Evolutionary conservation across 2,888 invertebrate genomes (phyloP).

Genomic region (Drosophila borealis): DNA sequence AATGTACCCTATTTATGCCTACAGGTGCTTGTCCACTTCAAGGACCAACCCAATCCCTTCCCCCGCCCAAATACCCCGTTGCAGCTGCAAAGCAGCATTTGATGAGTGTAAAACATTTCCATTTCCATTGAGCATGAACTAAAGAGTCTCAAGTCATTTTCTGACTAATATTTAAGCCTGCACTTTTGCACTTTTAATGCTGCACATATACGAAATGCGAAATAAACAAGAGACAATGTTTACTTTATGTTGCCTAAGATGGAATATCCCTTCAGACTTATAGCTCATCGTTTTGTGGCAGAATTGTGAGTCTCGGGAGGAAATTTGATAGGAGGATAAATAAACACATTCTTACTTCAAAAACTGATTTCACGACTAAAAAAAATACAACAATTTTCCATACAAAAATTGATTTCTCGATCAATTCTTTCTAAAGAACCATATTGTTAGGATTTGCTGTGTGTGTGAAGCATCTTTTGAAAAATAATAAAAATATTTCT

Average conservation of each 20-base stretch:
- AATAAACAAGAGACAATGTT: not conserved
- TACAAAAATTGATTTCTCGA: too few relatives aligned
- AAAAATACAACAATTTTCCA: too few relatives aligned
- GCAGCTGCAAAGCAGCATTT: slow-evolving; percentile 6
- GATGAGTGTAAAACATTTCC: slow-evolving; percentile 19
- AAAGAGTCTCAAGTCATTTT: slow-evolving; percentile 3
- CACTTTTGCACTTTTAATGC: not conserved
- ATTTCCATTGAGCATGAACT: not conserved
- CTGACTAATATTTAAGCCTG: not conserved
- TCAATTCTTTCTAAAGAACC: too few relatives aligned
- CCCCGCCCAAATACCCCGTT: not conserved
- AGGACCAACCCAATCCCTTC: not conserved
- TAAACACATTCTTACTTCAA: too few relatives aligned
- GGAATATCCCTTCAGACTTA: not conserved
- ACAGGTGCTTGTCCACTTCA: slow-evolving; percentile 24
- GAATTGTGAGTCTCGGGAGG: too few relatives aligned
- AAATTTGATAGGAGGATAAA: too few relatives aligned
- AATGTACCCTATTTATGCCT: slow-evolving; percentile 3
- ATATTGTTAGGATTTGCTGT: too few relatives aligned
- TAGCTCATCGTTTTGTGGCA: too few relatives aligned
- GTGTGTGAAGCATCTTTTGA: too few relatives aligned
- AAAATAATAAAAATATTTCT: too few relatives aligned
- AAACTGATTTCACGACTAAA: too few relatives aligned
- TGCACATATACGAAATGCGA: not conserved
- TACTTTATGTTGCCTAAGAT: not conserved